A percentile compares a stretch with the other conserved stretches of the same genome.
Conservation (phyloP, 2,797 vertebrate species). For the Philypnodon macrostomus region DNA sequence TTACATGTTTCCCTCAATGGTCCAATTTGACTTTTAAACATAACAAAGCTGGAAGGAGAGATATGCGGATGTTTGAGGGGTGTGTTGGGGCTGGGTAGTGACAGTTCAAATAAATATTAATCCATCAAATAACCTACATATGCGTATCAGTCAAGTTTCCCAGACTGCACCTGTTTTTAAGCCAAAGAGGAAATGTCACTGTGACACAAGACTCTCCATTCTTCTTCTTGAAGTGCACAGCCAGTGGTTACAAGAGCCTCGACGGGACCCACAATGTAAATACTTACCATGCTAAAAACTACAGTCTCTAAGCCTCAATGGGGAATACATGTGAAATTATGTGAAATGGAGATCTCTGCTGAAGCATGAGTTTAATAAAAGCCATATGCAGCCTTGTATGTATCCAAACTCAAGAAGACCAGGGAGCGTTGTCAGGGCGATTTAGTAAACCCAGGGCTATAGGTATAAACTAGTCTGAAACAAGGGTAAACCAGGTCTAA, state of each 20-base stretch:
- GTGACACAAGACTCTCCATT: too few species aligned
- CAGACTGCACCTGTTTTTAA: conserved; percentile 29
- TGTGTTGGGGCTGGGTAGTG: conserved; percentile 8
- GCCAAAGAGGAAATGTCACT: conserved; percentile 25
- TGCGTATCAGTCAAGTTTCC: conserved; percentile 16
- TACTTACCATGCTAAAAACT: conserved; percentile 47
- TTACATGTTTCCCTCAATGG: too few species aligned
- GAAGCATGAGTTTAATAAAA: conserved; percentile 71
- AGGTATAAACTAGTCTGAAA: too few species aligned
- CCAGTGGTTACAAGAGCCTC: conserved; percentile 45
- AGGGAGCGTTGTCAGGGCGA: too few species aligned
- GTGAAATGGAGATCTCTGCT: conserved; percentile 64
- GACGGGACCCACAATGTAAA: conserved; percentile 50
- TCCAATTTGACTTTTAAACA: background rate
- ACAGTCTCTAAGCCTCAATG: conserved; percentile 49
- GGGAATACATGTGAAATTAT: conserved; percentile 60
- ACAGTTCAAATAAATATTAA: conserved; percentile 24
- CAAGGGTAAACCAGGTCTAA: too few species aligned
- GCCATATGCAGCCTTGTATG: conserved; percentile 60
- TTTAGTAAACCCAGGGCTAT: too few species aligned
- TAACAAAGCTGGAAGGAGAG: background rate
- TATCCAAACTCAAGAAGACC: conserved; percentile 36
- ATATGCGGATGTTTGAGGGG: background rate
- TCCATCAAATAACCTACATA: conserved; percentile 22
- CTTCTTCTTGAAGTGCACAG: conserved; percentile 33